Evolutionary conservation across 2,888 invertebrate species (phyloP).

Genomic region (Minunthozetes semirufus): DNA sequence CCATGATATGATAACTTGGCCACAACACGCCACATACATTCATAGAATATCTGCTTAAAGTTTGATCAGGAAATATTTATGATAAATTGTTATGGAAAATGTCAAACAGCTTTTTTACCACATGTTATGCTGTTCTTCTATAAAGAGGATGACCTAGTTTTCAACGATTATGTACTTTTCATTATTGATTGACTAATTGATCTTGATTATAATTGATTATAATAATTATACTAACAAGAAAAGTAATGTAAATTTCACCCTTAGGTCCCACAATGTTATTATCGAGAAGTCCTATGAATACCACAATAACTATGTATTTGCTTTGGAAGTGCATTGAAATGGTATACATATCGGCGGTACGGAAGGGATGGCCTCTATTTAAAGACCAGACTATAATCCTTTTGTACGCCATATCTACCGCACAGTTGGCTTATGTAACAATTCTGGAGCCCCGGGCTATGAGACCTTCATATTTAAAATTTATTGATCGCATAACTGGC

Average conservation of each 20-base stretch:
- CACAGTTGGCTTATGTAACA: constrained; percentile 33
- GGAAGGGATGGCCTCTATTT: not conserved
- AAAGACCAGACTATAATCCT: not conserved
- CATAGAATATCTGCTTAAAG: too few relatives aligned
- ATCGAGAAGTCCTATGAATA: constrained; percentile 54
- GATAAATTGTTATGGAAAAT: too few relatives aligned
- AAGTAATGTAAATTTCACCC: not conserved
- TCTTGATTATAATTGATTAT: too few relatives aligned
- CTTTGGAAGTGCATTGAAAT: constrained; percentile 59
- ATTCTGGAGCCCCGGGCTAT: constrained; percentile 42
- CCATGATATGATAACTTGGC: too few relatives aligned
- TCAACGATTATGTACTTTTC: too few relatives aligned
- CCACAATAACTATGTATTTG: constrained; percentile 68
- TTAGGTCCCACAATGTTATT: constrained; percentile 11
- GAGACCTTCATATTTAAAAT: constrained; percentile 42
- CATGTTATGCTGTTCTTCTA: too few relatives aligned
- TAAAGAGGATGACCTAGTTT: too few relatives aligned
- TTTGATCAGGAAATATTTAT: too few relatives aligned
- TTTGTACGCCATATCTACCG: constrained; percentile 26
- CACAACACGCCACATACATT: too few relatives aligned
- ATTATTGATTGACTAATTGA: too few relatives aligned
- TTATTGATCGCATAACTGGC: constrained; percentile 41
- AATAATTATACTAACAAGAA: too few relatives aligned
- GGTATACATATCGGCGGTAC: not conserved
- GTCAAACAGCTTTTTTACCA: too few relatives aligned